Percentiles rank a stretch among this genome's conserved stretches.
Conservation (phyloP, 2,797 vertebrate genomes). For the Scolopax bukidnonensis region DNA sequence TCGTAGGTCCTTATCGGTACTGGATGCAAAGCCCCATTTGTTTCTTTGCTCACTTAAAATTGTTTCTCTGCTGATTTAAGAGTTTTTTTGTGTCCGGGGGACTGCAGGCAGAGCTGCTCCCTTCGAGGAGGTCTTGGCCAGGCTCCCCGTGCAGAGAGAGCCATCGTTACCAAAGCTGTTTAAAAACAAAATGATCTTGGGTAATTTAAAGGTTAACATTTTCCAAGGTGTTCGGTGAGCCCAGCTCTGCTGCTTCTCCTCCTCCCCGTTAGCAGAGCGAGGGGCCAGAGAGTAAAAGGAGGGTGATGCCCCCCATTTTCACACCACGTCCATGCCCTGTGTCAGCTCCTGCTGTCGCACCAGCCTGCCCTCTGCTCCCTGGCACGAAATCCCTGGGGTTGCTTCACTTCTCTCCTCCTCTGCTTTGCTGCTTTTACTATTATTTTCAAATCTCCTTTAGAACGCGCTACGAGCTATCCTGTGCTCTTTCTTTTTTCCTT, state of each 20-base stretch:
- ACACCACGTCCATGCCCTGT: fast-evolving
- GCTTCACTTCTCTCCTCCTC: not conserved
- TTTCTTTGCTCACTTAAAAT: not conserved
- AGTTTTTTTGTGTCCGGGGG: not conserved
- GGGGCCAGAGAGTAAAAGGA: not conserved
- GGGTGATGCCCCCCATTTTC: not conserved
- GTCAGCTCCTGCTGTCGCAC: not conserved
- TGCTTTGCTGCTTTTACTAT: not conserved
- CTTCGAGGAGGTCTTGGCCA: not conserved
- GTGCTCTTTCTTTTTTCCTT: conserved; percentile 68
- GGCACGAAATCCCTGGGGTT: fast-evolving
- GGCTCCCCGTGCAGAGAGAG: not conserved
- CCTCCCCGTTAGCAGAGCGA: not conserved
- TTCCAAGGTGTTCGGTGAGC: not conserved
- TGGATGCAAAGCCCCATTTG: not conserved
- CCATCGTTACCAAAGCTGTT: not conserved
- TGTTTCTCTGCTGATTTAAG: not conserved
- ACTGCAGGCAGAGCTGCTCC: fast-evolving
- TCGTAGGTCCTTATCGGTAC: not conserved
- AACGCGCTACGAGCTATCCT: conserved; percentile 19
- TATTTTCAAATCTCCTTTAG: not conserved
- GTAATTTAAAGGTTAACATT: not conserved
- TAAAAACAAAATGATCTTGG: not conserved
- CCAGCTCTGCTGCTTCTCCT: not conserved
- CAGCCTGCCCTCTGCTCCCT: not conserved